Percentiles rank a stretch among this genome's conserved stretches.
Conservation (phyloP, 2,888 invertebrate species). For the Parnassius smintheus region DNA sequence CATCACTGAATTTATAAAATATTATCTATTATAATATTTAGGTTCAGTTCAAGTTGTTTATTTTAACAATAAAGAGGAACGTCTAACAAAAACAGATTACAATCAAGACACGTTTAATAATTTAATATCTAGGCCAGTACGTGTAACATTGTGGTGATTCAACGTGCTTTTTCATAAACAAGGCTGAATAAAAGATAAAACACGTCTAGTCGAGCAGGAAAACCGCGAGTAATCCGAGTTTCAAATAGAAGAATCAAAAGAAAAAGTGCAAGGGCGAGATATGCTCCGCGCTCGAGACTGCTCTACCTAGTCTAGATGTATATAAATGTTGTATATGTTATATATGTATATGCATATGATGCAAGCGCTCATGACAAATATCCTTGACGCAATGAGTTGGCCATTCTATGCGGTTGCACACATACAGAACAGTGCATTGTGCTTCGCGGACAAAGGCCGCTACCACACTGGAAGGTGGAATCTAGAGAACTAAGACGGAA, state of each 20-base stretch:
- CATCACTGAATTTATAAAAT: too few relatives aligned
- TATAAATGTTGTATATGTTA: not conserved
- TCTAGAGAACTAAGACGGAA: conserved; percentile 58
- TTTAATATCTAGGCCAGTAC: conserved; percentile 18
- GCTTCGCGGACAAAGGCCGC: conserved; percentile 59
- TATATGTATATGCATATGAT: conserved; percentile 7
- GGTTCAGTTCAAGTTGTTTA: not conserved
- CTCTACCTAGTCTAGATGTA: conserved; percentile 6
- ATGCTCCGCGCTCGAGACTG: conserved; percentile 37
- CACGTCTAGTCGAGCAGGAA: conserved; percentile 33
- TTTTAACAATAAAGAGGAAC: not conserved
- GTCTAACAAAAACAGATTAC: conserved; percentile 7
- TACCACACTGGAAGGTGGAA: conserved; percentile 59
- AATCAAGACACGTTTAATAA: conserved; percentile 5
- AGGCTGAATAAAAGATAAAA: conserved; percentile 25
- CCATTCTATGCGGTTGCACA: conserved; percentile 65
- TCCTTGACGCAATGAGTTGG: conserved; percentile 49
- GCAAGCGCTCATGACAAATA: conserved; percentile 55
- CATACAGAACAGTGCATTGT: conserved; percentile 63
- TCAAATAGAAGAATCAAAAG: conserved; percentile 37
- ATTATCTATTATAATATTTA: too few relatives aligned
- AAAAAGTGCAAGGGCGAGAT: conserved; percentile 42
- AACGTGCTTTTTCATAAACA: conserved; percentile 23
- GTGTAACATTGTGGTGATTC: conserved; percentile 15
- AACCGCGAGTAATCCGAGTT: conserved; percentile 43